phyloP scores from a whole-genome alignment of 2,113 vertebrate genomes.

The Mustelus asterias region DNA sequence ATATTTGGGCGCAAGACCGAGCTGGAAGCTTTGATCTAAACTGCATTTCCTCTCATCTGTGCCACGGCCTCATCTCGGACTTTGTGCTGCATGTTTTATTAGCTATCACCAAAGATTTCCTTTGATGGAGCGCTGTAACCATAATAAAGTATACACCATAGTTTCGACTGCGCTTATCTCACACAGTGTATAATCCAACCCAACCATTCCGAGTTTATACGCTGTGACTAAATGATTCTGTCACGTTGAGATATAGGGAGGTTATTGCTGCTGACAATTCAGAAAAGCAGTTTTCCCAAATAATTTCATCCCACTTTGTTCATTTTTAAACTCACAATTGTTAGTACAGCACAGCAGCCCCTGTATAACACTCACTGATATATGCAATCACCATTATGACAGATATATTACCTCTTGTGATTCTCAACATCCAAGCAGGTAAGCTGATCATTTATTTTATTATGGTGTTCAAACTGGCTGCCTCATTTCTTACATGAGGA shows the following conservation, averaged over 20 bases:
- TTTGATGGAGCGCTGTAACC: not conserved
- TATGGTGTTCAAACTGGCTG: not conserved
- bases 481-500: not conserved
- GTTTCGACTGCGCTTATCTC: not conserved
- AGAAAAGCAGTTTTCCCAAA: not conserved
- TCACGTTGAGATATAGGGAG: not conserved
- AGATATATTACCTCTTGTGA: not conserved
- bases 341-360: not conserved
- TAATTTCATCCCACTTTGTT: not conserved
- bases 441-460: not conserved
- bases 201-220: not conserved
- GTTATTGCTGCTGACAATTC: not conserved
- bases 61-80: not conserved
- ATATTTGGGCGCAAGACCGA: not conserved
- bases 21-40: not conserved
- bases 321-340: not conserved
- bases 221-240: not conserved
- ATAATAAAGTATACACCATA: not conserved
- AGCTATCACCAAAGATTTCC: not conserved
- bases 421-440: not conserved
- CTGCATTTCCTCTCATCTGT: not conserved
- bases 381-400: not conserved
- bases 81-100: not conserved
- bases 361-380: not conserved
- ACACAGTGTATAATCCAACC: not conserved